Evolutionary conservation across 2,113 vertebrate genomes (phyloP).

Genomic region (Paramormyrops kingsleyae): DNA sequence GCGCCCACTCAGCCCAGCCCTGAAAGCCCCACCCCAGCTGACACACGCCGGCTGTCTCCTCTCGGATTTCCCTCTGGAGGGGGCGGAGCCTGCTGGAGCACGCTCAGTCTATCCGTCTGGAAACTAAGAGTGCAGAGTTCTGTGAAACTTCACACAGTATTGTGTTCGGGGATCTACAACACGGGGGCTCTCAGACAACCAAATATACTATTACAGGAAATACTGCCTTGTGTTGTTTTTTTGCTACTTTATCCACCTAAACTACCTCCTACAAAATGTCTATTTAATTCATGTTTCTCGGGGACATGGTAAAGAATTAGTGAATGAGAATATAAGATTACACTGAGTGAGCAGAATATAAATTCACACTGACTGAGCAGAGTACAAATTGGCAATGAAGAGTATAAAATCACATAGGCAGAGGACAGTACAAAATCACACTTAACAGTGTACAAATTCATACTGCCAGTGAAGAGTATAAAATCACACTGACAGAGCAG

Average conservation of each 20-base stretch:
- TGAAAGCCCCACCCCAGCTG: constrained; percentile 61
- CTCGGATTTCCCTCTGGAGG: constrained; percentile 46
- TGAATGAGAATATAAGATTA: not conserved
- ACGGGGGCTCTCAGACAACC: not conserved
- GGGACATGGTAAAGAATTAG: not conserved
- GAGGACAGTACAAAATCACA: too few relatives aligned
- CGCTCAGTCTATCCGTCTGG: not conserved
- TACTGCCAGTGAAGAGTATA: too few relatives aligned
- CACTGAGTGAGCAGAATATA: too few relatives aligned
- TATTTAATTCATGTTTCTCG: not conserved
- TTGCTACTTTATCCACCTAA: not conserved
- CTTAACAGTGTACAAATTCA: too few relatives aligned
- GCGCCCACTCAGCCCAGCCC: constrained; percentile 43
- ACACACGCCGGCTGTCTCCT: constrained; percentile 40
- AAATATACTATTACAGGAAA: not conserved
- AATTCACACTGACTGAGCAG: too few relatives aligned
- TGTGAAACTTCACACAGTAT: not conserved
- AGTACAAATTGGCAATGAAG: not conserved
- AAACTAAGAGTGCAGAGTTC: constrained; percentile 5
- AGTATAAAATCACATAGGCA: too few relatives aligned
- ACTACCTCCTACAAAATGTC: not conserved
- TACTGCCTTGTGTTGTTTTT: not conserved
- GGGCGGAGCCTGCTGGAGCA: constrained; percentile 4
- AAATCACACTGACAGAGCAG: too few relatives aligned
- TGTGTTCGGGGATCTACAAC: not conserved